Evolutionary conservation across 1,140 invertebrate genomes (phyloP).

Genomic region (Lasioglossum baleicum): DNA sequence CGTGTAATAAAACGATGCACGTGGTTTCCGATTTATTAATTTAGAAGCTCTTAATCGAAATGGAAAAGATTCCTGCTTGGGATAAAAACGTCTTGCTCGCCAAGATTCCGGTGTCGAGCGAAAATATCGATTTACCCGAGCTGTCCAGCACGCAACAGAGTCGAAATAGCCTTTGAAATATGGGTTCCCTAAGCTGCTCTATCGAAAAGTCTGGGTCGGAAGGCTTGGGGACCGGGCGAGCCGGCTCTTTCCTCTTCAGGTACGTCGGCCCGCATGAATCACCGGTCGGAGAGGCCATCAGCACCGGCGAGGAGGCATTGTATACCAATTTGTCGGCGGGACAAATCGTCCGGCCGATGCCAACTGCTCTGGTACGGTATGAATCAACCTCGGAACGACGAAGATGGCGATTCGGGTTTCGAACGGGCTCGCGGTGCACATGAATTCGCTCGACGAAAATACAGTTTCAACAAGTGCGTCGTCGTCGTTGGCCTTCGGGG

Average conservation of each 20-base stretch:
- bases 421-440: background rate
- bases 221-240: too few relatives aligned
- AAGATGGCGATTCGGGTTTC: slow-evolving; percentile 19
- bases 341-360: slow-evolving; percentile 22
- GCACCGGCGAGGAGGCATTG: background rate
- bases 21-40: too few relatives aligned
- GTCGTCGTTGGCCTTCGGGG: background rate
- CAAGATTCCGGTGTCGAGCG: too few relatives aligned
- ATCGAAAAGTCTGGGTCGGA: too few relatives aligned
- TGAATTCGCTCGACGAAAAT: slow-evolving; percentile 11
- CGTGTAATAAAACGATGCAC: too few relatives aligned
- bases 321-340: slow-evolving; percentile 9
- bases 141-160: too few relatives aligned
- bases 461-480: background rate
- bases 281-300: background rate
- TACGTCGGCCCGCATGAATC: background rate
- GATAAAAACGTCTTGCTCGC: too few relatives aligned
- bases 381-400: slow-evolving; percentile 22
- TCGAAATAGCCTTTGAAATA: too few relatives aligned
- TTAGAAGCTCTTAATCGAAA: too few relatives aligned
- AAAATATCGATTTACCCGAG: too few relatives aligned
- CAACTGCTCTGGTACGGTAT: slow-evolving; percentile 38
- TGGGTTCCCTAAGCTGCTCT: too few relatives aligned
- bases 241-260: background rate
- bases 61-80: too few relatives aligned